These are phyloP conservation scores for Aptenodytes forsteri DNA, from an alignment of 2,113 vertebrate species.

Conservation along the genomic window DNA sequence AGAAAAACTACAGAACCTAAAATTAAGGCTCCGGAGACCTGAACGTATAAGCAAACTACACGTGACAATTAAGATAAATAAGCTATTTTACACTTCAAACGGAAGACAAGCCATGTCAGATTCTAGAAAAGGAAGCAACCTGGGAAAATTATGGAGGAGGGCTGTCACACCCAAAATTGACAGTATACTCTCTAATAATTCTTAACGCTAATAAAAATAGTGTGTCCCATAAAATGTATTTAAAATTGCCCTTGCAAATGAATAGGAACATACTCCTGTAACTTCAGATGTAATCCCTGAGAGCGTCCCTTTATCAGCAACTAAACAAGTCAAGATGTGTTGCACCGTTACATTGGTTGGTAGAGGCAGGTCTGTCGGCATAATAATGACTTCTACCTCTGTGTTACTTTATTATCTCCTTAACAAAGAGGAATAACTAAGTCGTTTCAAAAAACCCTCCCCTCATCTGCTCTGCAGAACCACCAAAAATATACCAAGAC, in stretches of 20 bases:
- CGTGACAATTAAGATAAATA: not conserved
- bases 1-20: not conserved
- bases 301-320: not conserved
- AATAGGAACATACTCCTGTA: not conserved
- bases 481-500: rapidly evolving
- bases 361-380: not conserved
- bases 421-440: not conserved
- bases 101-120: not conserved
- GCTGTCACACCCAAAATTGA: not conserved
- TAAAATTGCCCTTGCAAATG: not conserved
- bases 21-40: not conserved
- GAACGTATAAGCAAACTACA: not conserved
- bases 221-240: not conserved
- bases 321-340: not conserved
- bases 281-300: not conserved
- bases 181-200: not conserved
- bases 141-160: not conserved
- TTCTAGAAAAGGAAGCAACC: not conserved
- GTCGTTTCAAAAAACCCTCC: not conserved
- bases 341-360: rapidly evolving
- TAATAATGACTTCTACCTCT: not conserved
- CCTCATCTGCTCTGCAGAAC: not conserved
- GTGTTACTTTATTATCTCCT: not conserved
- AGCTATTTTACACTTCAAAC: conserved; percentile 45
- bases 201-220: not conserved